Evolutionary conservation across 2,797 vertebrate genomes (phyloP), one percentile per base, ranked within the genome.

Genomic region (Muscicapa striata): DNA sequence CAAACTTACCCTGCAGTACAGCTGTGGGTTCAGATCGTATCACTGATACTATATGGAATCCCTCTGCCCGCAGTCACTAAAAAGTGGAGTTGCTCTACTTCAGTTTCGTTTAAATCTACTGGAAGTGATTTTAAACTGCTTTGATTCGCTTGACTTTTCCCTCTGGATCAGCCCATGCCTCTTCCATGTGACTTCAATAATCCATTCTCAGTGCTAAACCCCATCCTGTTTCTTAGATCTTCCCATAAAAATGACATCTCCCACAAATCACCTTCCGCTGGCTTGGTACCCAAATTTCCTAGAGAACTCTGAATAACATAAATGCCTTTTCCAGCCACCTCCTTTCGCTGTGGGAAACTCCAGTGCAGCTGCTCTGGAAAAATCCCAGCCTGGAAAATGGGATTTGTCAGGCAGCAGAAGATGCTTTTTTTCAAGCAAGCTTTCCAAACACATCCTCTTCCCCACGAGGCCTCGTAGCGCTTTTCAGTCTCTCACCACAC

Each of bases 21-120:
- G 77, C 22, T 0, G 11, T 15, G 66, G 24, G 58, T 7, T 75
- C 66, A 29, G 62, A 19, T 1, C 3, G 0, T 2, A 4, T 4
- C 10, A 27, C 4, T 4, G 23, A 11, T 29, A 32, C 16, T 12
- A 3, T 1, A 34, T 1, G 3, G 2, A 34, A 81, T 54, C 13
- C 20, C 57, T 34, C 66, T 14, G 15, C 1, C 6, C 7, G 61
- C 27, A 76, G 10, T 1, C 61, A 11, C 29, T 38, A 13, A 66
- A 46, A 61, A 22, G 7, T 1, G n/a, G 24, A 18, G 6, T 18
- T 20, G 14, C 3, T 84, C 59, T 12, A 11, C 36, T 80, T 45
- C 6, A 27, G 24, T 43, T 76, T 74, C 10, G 32, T 66, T 49
- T 43, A 45, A 68, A 61, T 41, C 13, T 15, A 6, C 22, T 54